Conservation (phyloP, 1,140 invertebrate species). For the Helicoverpa zea region DNA sequence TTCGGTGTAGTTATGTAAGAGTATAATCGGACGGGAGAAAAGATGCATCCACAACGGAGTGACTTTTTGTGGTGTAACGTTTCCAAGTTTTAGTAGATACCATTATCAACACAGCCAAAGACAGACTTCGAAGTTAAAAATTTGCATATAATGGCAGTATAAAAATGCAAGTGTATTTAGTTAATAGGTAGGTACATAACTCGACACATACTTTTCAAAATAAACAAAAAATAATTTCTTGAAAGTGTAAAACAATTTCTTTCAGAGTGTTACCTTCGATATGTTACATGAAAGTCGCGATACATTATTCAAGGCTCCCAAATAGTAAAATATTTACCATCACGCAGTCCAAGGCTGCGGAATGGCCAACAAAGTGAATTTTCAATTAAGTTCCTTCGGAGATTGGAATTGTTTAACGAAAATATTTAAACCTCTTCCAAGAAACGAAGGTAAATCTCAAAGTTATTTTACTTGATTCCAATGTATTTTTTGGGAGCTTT, state of each 20-base stretch:
- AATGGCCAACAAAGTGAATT: conserved; percentile 38
- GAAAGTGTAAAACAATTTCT: not conserved
- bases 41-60: too few relatives aligned
- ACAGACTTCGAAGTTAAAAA: too few relatives aligned
- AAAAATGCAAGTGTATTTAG: not conserved
- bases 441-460: not conserved
- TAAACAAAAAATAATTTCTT: not conserved
- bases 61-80: too few relatives aligned
- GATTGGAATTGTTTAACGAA: conserved; percentile 32
- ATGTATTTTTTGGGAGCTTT: not conserved
- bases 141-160: too few relatives aligned
- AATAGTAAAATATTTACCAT: conserved; percentile 28
- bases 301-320: conserved; percentile 1
- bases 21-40: not conserved
- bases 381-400: conserved; percentile 26
- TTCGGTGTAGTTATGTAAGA: not conserved
- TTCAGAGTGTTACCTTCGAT: not conserved
- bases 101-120: too few relatives aligned
- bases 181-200: not conserved
- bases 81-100: too few relatives aligned
- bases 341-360: not conserved
- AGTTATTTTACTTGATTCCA: not conserved
- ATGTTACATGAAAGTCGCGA: not conserved
- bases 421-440: not conserved
- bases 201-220: not conserved